Percentiles rank a stretch among this genome's conserved stretches.
phyloP scores from a whole-genome alignment of 2,113 vertebrate genomes.

The Pygoscelis antarcticus region DNA sequence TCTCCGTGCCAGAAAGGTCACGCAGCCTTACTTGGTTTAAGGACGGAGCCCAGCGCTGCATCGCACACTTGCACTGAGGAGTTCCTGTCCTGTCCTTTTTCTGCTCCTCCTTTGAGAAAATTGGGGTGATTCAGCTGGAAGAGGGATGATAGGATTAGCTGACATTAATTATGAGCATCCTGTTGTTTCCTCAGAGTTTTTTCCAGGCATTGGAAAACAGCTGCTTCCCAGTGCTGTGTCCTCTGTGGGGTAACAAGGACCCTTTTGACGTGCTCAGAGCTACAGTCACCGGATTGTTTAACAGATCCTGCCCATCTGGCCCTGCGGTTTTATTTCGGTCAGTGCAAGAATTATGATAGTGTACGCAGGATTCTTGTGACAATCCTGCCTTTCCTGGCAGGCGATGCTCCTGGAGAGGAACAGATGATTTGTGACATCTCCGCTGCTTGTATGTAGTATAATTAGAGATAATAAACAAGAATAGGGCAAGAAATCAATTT shows the following conservation, averaged over 20 bases:
- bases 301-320: slow-evolving; percentile 29
- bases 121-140: background rate
- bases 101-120: background rate
- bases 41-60: background rate
- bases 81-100: background rate
- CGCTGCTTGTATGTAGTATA: background rate
- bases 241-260: background rate
- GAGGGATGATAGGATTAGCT: background rate
- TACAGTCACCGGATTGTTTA: background rate
- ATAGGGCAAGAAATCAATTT: background rate
- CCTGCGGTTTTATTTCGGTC: background rate
- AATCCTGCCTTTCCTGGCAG: background rate
- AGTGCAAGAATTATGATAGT: background rate
- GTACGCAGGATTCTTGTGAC: background rate
- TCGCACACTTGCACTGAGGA: background rate
- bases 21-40: background rate
- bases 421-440: background rate
- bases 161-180: slow-evolving; percentile 3
- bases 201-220: background rate
- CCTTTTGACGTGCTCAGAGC: background rate
- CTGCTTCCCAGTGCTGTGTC: background rate
- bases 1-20: background rate
- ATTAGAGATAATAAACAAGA: background rate
- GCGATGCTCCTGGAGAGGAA: background rate
- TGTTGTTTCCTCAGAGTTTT: background rate